A percentile compares a stretch with the other conserved stretches of the same genome.
Conservation (phyloP, 2,113 vertebrate species). For the Ariopsis seemanni region DNA sequence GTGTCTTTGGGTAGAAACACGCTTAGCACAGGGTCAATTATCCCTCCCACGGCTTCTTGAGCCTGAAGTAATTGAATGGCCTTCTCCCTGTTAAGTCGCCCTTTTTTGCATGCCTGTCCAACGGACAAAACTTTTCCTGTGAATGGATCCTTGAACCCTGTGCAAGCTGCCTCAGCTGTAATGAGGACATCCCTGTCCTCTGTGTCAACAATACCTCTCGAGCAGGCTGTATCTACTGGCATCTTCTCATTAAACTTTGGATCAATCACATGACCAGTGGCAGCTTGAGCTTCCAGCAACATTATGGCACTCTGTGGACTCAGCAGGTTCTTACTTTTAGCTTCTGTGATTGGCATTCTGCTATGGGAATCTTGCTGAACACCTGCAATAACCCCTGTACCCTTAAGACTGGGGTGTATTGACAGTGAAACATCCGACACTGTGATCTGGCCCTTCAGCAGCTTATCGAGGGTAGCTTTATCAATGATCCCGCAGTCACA, state of each 20-base stretch:
- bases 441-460: conserved; percentile 84
- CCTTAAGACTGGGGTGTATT: conserved; percentile 86
- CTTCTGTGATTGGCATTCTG: conserved; percentile 87
- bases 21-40: conserved; percentile 88
- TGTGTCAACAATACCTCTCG: conserved; percentile 88
- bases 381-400: conserved; percentile 86
- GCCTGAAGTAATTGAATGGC: conserved; percentile 87
- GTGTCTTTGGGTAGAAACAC: conserved; percentile 88
- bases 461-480: conserved; percentile 81
- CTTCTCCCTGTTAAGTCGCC: conserved; percentile 78
- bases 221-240: conserved; percentile 84
- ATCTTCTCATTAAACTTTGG: conserved; percentile 84
- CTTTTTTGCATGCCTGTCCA: conserved; percentile 90
- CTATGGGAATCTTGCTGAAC: conserved; percentile 77
- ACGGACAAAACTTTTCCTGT: conserved; percentile 86
- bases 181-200: conserved; percentile 86
- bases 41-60: conserved; percentile 87
- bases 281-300: conserved; percentile 93
- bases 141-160: conserved; percentile 90
- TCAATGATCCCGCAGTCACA: conserved; percentile 88
- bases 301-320: conserved; percentile 80
- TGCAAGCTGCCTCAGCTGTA: conserved; percentile 87
- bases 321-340: conserved; percentile 84
- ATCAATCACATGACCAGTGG: conserved; percentile 89
- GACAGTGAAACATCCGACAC: conserved; percentile 84